A percentile compares a stretch with the other conserved stretches of the same genome.
These are phyloP conservation scores for Torymus texanus DNA, from an alignment of 2,888 invertebrate genomes.

Conservation along the genomic window DNA sequence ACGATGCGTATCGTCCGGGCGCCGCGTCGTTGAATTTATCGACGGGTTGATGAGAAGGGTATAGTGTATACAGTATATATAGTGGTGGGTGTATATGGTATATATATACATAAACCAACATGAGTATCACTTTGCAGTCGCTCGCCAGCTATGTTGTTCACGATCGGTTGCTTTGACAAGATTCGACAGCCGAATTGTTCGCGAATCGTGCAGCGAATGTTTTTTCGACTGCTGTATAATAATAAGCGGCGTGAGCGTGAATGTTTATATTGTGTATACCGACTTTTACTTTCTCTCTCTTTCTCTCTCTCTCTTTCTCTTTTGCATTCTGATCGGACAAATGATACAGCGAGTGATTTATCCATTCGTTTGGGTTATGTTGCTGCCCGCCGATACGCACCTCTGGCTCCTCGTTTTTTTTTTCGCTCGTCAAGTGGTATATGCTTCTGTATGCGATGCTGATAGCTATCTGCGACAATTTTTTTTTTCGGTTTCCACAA, in stretches of 20 bases:
- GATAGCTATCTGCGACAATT: too few relatives aligned
- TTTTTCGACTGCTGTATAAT: conserved; percentile 1
- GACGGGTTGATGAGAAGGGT: neutral
- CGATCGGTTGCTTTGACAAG: conserved; percentile 7
- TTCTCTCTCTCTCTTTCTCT: neutral
- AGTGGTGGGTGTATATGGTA: too few relatives aligned
- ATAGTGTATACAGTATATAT: too few relatives aligned
- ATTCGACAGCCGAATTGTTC: neutral
- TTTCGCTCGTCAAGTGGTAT: too few relatives aligned
- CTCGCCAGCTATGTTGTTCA: conserved; percentile 4
- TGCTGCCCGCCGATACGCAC: too few relatives aligned
- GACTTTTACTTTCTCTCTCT: too few relatives aligned
- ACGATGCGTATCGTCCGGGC: neutral
- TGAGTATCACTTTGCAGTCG: neutral
- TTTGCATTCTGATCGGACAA: conserved; percentile 1
- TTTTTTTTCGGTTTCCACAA: too few relatives aligned
- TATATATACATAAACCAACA: too few relatives aligned
- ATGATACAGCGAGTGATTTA: conserved; percentile 22
- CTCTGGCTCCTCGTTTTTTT: too few relatives aligned
- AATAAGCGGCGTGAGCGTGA: too few relatives aligned
- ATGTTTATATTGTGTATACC: too few relatives aligned
- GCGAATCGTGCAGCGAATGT: neutral
- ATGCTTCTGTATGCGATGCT: neutral
- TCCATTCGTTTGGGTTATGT: conserved; percentile 13
- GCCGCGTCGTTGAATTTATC: conserved; percentile 31